Percentiles rank a stretch among this genome's conserved stretches.
Conservation (phyloP, 2,113 vertebrate species). For the Phyllostomus hastatus region DNA sequence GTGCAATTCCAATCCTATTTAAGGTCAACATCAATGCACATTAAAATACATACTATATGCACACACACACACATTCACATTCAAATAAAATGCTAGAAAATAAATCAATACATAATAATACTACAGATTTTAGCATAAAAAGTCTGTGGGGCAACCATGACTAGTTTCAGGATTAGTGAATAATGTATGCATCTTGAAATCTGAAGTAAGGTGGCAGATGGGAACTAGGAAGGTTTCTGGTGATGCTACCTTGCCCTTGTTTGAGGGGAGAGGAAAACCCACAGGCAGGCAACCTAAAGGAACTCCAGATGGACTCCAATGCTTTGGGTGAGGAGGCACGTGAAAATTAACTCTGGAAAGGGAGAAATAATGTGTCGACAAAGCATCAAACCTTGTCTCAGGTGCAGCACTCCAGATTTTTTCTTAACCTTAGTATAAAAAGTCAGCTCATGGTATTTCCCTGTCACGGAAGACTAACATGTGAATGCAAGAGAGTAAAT, state of each 20-base stretch:
- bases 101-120: not conserved
- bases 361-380: not conserved
- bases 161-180: not conserved
- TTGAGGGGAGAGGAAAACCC: not conserved
- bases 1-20: not conserved
- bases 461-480: not conserved
- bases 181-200: not conserved
- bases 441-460: not conserved
- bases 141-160: not conserved
- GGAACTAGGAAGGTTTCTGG: slow-evolving; percentile 9
- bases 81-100: not conserved
- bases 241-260: slow-evolving; percentile 6
- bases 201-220: not conserved
- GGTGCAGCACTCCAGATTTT: not conserved
- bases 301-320: not conserved
- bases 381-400: not conserved
- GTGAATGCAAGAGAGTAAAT: not conserved
- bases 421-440: not conserved
- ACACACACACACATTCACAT: not conserved
- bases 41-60: not conserved
- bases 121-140: not conserved
- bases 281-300: not conserved
- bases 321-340: not conserved
- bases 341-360: slow-evolving; percentile 38
- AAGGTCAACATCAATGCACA: not conserved